A percentile compares a stretch with the other conserved stretches of the same genome.
phyloP scores from a whole-genome alignment of 2,113 vertebrate genomes.

The Orientallactaga bullata region DNA sequence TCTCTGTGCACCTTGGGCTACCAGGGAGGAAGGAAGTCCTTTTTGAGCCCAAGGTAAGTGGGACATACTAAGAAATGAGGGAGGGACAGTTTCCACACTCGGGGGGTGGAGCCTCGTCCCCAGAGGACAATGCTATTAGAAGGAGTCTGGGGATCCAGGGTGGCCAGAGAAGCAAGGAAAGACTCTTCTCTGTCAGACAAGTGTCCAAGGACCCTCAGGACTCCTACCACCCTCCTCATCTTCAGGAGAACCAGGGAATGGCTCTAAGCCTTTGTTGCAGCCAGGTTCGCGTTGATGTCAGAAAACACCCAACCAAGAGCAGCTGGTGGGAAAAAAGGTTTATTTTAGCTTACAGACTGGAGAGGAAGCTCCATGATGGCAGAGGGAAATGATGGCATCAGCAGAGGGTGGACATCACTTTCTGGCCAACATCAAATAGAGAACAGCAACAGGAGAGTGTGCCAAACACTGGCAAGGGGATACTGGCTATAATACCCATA shows the following conservation, averaged over 20 bases:
- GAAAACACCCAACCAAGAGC: no score
- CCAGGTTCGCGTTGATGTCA: no score
- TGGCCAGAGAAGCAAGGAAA: neutral
- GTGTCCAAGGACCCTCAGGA: neutral
- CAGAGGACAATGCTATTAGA: neutral
- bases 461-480: no score
- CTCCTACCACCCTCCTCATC: no score
- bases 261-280: neutral
- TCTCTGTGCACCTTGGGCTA: neutral
- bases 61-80: neutral
- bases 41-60: neutral
- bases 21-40: neutral
- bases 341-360: no score
- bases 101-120: neutral
- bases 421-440: no score
- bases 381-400: no score
- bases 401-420: no score
- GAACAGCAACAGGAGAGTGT: no score
- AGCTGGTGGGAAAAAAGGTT: no score
- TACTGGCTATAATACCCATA: no score
- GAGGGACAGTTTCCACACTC: neutral
- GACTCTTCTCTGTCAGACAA: neutral
- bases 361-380: no score
- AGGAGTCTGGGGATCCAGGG: neutral
- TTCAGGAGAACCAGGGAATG: neutral